Evolutionary conservation across 2,113 vertebrate genomes (phyloP), one percentile per base, ranked within the genome.

Genomic region (Poecile atricapillus): DNA sequence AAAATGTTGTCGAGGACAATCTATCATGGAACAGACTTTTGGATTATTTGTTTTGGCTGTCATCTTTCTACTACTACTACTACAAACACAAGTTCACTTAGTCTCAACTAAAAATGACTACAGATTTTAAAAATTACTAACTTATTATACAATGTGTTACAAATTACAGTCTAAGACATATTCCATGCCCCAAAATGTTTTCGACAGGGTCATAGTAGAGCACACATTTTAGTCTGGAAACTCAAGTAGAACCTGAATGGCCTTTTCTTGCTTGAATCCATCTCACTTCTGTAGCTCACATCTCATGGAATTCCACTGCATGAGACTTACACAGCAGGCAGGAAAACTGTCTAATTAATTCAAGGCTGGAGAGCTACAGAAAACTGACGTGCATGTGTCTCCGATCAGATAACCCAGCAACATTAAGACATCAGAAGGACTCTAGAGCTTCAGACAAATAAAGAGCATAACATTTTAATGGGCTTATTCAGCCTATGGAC

Each of bases 1-100:
- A 93, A 95, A 93, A 97, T 67, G 20, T 69, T 94, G n/a, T 62
- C 5, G 17, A 44, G 65, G 46, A 65, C 63, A 90, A 93, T 87
- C 27, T 30, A 64, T 90, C 93, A 83, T 47, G 59, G 74, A 95
- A 89, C 14, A 79, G 31, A 39, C 27, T 49, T 91, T 65, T 55
- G 70, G 70, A 76, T 69, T 83, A 77, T 90, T 91, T 93, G 65
- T 41, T 94, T 91, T 79, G 81, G 41, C 53, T 87, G 41, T 73
- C 70, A 62, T 79, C 44, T 78, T 84, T 68, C 44, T 69, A 65
- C 77, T 73, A 64, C 81, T 73, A 64, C 81, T 91, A 46, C 69
- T 41, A 92, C 8, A 12, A 90, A 81, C 69, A 91, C 52, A 63
- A 90, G 52, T 71, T 47, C 15, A n/a, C 55, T 90, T 67, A 52